Conservation (phyloP, 2,888 invertebrate species). For the Apodemia mormo region DNA sequence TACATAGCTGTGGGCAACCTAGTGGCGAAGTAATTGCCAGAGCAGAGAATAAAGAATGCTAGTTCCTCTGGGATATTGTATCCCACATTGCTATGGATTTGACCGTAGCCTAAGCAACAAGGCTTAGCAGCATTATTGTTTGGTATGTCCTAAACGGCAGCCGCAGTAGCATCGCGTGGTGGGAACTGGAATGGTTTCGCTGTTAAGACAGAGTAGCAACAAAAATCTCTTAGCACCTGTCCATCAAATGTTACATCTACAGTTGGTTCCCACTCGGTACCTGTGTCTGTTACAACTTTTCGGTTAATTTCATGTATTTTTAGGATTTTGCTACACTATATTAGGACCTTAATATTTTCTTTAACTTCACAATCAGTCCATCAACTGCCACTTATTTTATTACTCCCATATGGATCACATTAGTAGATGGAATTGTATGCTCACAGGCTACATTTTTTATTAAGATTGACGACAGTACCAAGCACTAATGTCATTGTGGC, state of each 20-base stretch:
- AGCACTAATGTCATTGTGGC: too few relatives aligned
- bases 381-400: background rate
- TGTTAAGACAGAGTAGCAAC: constrained; percentile 23
- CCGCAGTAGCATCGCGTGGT: constrained; percentile 36
- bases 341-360: background rate
- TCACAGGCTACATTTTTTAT: too few relatives aligned
- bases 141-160: constrained; percentile 37
- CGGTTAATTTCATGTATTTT: background rate
- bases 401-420: background rate
- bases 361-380: background rate
- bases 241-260: background rate
- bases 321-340: background rate
- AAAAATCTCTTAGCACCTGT: constrained; percentile 20
- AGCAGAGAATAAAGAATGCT: constrained; percentile 29
- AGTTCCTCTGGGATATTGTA: constrained; percentile 24
- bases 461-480: too few relatives aligned
- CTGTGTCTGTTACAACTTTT: background rate
- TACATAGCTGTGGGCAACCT: constrained; percentile 32
- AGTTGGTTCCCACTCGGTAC: background rate
- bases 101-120: constrained; percentile 34
- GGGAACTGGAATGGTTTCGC: constrained; percentile 32
- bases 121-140: constrained; percentile 36
- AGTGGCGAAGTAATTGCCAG: constrained; percentile 31
- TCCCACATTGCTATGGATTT: constrained; percentile 28
- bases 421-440: background rate